These are phyloP conservation scores for Aurelia coerulea DNA, from an alignment of 30 jellyfish, hydroid and myxozoan genomes.

Conservation along the genomic window DNA sequence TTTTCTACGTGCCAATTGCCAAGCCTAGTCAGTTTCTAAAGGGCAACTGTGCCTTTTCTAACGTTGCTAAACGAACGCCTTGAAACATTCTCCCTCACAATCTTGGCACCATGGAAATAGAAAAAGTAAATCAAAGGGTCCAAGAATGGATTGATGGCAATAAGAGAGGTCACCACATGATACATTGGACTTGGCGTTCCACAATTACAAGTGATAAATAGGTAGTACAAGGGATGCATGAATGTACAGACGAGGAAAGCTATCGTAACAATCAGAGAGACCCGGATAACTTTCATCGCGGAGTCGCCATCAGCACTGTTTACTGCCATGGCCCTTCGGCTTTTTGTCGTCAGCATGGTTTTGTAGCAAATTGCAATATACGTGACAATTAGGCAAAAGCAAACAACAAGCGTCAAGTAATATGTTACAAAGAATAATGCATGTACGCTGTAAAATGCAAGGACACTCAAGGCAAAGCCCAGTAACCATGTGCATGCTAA, in stretches of 20 bases:
- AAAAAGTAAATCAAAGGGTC: slow-evolving; percentile 34
- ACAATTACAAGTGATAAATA: neutral
- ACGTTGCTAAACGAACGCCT: too few species aligned
- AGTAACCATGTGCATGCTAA: slow-evolving; percentile 17
- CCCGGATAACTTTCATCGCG: slow-evolving; percentile 14
- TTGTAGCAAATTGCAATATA: slow-evolving; percentile 26
- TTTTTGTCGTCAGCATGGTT: neutral
- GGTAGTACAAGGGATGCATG: slow-evolving; percentile 30
- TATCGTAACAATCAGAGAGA: slow-evolving; percentile 18
- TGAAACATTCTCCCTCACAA: too few species aligned
- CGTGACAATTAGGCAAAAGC: neutral
- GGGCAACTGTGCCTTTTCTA: too few species aligned
- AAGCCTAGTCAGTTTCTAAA: too few species aligned
- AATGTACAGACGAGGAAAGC: slow-evolving; percentile 47
- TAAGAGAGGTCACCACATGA: slow-evolving; percentile 16
- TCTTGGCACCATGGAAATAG: neutral
- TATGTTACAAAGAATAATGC: neutral
- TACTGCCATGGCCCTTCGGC: slow-evolving; percentile 2
- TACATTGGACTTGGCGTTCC: slow-evolving; percentile 3
- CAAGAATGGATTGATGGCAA: slow-evolving; percentile 20
- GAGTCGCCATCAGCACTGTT: neutral
- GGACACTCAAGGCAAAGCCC: slow-evolving; percentile 1
- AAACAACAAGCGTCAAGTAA: neutral
- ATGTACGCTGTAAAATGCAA: neutral
- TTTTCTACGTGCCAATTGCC: too few species aligned